Percentiles rank a stretch among this genome's conserved stretches.
These are phyloP conservation scores for Drosophila repletoides DNA, from an alignment of 1,140 invertebrate genomes.

Conservation along the genomic window DNA sequence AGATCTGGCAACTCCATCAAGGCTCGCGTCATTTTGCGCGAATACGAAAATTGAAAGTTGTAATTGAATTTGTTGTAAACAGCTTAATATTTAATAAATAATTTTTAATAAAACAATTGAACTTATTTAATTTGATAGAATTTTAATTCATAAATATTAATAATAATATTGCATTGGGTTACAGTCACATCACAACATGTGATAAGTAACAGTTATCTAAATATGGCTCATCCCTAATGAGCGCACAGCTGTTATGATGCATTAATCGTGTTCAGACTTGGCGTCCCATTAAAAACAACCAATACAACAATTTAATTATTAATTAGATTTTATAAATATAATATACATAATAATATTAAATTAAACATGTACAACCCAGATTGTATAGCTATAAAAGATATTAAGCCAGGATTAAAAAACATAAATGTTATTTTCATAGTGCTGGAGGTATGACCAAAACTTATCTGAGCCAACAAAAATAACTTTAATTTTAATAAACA, in stretches of 20 bases:
- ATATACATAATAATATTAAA: too few species aligned
- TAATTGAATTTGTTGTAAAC: too few species aligned
- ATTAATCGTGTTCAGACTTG: constrained; percentile 6
- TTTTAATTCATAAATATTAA: too few species aligned
- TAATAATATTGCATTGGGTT: too few species aligned
- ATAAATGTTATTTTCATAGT: constrained; percentile 96
- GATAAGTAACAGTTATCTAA: not conserved
- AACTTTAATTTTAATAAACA: not conserved
- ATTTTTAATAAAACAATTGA: too few species aligned
- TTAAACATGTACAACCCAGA: constrained; percentile 80
- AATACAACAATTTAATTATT: not conserved
- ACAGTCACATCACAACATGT: too few species aligned
- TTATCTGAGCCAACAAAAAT: too few species aligned
- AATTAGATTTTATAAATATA: not conserved
- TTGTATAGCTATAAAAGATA: constrained; percentile 84
- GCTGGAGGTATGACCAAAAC: constrained; percentile 88
- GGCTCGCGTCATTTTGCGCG: too few species aligned
- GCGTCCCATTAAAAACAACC: constrained; percentile 19
- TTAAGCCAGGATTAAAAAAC: constrained; percentile 94
- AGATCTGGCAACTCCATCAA: too few species aligned
- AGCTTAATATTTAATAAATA: too few species aligned
- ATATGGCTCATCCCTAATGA: not conserved
- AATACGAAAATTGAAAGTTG: too few species aligned
- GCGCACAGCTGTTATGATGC: constrained; percentile 22
- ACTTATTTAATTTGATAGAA: too few species aligned